Percentiles rank a stretch among this genome's conserved stretches.
Conservation (phyloP, 2,888 invertebrate species). For the Sphaeridia pumilis region DNA sequence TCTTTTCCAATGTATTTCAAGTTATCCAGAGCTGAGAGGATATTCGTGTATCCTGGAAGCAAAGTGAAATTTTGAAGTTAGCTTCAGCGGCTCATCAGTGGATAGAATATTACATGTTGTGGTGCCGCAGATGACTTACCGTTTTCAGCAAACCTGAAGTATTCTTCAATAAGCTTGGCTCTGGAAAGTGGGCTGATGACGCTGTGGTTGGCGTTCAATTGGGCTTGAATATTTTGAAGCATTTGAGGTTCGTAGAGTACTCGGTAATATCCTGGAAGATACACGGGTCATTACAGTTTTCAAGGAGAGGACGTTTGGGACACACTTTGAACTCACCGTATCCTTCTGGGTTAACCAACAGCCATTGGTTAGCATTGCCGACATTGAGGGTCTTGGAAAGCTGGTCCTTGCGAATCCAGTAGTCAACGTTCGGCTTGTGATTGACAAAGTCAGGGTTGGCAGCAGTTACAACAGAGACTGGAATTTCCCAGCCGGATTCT, state of each 20-base stretch:
- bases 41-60: no score
- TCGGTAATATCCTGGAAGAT: conserved; percentile 15
- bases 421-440: conserved; percentile 1
- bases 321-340: conserved; percentile 16
- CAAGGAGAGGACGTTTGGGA: no score
- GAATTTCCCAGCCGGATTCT: conserved; percentile 22
- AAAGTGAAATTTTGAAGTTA: no score
- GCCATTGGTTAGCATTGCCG: conserved; percentile 10
- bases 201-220: conserved; percentile 16
- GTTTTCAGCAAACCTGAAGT: conserved; percentile 22
- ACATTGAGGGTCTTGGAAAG: background rate
- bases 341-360: conserved; percentile 19
- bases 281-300: no score
- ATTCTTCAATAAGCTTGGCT: conserved; percentile 29
- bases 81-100: no score
- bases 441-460: conserved; percentile 9
- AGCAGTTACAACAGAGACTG: conserved; percentile 15
- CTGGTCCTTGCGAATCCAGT: conserved; percentile 18
- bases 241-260: conserved; percentile 20
- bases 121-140: no score
- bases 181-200: conserved; percentile 20
- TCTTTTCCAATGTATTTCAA: conserved; percentile 15
- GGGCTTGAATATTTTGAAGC: conserved; percentile 12
- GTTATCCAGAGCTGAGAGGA: background rate
- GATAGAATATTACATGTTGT: no score